Base-by-base conservation (phyloP, 2,797 vertebrate species). In the Gadopsis marmoratus region DNA sequence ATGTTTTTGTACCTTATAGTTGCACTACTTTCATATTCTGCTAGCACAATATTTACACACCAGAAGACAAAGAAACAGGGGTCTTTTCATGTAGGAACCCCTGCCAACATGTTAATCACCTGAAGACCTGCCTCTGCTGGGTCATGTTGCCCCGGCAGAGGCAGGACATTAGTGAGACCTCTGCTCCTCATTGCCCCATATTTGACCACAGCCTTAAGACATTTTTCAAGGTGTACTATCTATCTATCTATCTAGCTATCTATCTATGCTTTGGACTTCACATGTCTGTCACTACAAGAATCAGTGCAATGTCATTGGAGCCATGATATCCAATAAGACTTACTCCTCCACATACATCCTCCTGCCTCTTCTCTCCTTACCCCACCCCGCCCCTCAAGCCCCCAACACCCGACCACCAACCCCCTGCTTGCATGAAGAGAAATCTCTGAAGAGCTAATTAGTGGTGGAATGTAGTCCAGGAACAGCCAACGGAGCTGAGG, bases 401-500 rank as follows among this genome's bases (percentile, higher is more conserved):
- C 95, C 95, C 77, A 61, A 39, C 76, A 65, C 71, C 82, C 78
- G 90, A 81, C 81, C 84, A 73, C 73, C 89, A 81, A 79, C 84
- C 87, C 86, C 90, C 86, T 84, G 82, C 88, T 90, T 97, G 91
- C 97, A 97, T 94, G 96, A 97, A 97, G 94, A 96, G 96, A 99
- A 99, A 96, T 99, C 98, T 99, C 98, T 96, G 96, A 98, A 99
- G 98, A 99, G 97, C 97, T 99, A 98, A 99, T 99, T 99, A 99
- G 97, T 93, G 96, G 95, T 95, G 96, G 96, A 97, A 96, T 94
- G 89, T 95, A 97, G 96, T 97, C 97, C 97, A 96, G 96, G 93
- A 97, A 96, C 96, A 93, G 97, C 97, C 96, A 83, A 92, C 87
- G 95, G 97, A 97, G 96, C 96, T 93, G 96, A 96, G 96, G 96